These are phyloP conservation scores for Phalacrocorax aristotelis DNA, from an alignment of 2,113 vertebrate species.

Conservation along the genomic window DNA sequence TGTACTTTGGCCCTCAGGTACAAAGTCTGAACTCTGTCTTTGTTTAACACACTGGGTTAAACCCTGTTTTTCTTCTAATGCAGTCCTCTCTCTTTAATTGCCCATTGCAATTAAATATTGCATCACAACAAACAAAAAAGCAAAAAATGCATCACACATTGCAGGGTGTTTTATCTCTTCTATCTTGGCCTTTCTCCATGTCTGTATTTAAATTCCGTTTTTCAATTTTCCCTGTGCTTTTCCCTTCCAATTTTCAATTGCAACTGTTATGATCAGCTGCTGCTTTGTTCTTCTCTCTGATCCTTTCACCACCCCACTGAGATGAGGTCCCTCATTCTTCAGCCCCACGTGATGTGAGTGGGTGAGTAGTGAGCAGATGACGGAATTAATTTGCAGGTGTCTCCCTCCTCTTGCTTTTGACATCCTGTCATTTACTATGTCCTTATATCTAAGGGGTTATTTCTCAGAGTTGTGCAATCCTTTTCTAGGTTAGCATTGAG, in stretches of 20 bases:
- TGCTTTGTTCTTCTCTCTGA: constrained; percentile 22
- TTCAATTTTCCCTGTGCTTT: constrained; percentile 6
- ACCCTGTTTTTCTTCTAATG: background rate
- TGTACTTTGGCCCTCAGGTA: background rate
- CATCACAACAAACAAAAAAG: too few relatives aligned
- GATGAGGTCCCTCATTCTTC: constrained; percentile 7
- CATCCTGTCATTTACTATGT: constrained; percentile 34
- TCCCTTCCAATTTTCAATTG: background rate
- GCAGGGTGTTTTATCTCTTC: background rate
- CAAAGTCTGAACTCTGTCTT: background rate
- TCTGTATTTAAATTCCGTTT: constrained; percentile 27
- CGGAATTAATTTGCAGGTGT: constrained; percentile 55
- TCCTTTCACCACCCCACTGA: background rate
- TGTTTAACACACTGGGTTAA: background rate
- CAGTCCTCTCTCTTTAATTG: background rate
- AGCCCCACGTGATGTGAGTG: background rate
- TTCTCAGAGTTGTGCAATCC: constrained; percentile 46
- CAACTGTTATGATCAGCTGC: constrained; percentile 14
- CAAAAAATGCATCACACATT: too few relatives aligned
- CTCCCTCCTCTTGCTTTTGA: constrained; percentile 45
- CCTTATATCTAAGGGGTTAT: constrained; percentile 18
- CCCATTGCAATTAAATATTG: too few relatives aligned
- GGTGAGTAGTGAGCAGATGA: constrained; percentile 19
- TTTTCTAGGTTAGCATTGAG: constrained; percentile 49
- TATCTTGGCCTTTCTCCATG: constrained; percentile 22